Base-by-base conservation (phyloP, 2,888 invertebrate genomes). In the Archips crataeganus region DNA sequence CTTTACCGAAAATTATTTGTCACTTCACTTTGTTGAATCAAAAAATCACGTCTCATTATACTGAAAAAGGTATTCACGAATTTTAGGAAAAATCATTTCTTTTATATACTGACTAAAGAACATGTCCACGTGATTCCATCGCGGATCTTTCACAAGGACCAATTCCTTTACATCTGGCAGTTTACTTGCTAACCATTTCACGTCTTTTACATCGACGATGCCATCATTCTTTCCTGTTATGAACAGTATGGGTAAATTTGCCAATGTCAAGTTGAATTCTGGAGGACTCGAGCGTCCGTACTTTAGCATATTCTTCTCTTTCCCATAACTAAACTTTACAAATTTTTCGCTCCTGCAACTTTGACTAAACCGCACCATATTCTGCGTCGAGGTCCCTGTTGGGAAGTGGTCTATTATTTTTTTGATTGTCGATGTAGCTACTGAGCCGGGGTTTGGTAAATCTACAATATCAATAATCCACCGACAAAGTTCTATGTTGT, bases 131-230 rank as follows among this genome's bases (percentile, higher is more conserved):
- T 82, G 82, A 57, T 82, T 80, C 73, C 80, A 82, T 62, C 74
- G 39, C 54, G 90, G 87, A 81, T 94, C 87, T 9, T 92, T 89
- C 73, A 96, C 94, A 70, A 91, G 82, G 79, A 93, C 92, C 77
- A 90, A 92, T 65, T 91, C 92, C 64, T 92, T 83, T 6, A 91
- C 87, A 77, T 94, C 93, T 51, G 94, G 92, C 61, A 96, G 81
- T 74, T 90, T 83, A 6, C 83, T 80, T 39, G 90, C 87, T 74
- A 95, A 80, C 15, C 88, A 87, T 59, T 91, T 80, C 5, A 95
- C 94, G 67, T 95, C 95, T 83, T 88, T 84, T 47, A 89, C 84
- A 95, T 94, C 39, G 96, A 84, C 92, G 95, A 95, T 84, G 96
- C 96, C 70, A 95, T 95, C 71, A 72, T 59, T 70, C 45, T 49